These are phyloP conservation scores for Ridgeia piscesae DNA, from an alignment of 1,140 invertebrate genomes.

Conservation along the genomic window DNA sequence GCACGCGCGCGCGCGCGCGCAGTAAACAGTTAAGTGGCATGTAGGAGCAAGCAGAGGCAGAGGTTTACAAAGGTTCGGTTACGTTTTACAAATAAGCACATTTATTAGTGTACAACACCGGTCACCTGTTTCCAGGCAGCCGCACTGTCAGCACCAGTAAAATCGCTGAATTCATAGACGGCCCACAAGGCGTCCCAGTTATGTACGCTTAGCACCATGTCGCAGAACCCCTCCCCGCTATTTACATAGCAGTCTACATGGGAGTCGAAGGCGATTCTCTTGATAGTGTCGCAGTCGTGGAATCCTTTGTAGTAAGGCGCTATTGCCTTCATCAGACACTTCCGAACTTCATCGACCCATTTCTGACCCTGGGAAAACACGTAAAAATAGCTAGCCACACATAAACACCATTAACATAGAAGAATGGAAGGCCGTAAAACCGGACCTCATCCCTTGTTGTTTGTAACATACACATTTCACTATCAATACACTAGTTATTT, in stretches of 20 bases:
- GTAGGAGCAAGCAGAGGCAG: neutral
- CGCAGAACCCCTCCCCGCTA: neutral
- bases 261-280: neutral
- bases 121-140: neutral
- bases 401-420: too few species aligned
- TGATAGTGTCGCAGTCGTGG: neutral
- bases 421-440: too few species aligned
- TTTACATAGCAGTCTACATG: neutral
- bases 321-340: neutral
- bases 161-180: neutral
- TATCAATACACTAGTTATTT: too few species aligned
- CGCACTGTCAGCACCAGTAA: neutral
- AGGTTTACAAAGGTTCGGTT: neutral
- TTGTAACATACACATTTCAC: neutral
- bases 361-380: neutral
- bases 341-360: neutral
- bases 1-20: too few species aligned
- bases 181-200: neutral
- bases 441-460: too few species aligned
- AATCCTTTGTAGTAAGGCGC: neutral
- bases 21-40: neutral
- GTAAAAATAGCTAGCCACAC: neutral
- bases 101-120: neutral
- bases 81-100: neutral
- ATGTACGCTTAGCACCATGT: neutral